Conservation (phyloP, 1,140 invertebrate genomes). For the Hetaerina americana region DNA sequence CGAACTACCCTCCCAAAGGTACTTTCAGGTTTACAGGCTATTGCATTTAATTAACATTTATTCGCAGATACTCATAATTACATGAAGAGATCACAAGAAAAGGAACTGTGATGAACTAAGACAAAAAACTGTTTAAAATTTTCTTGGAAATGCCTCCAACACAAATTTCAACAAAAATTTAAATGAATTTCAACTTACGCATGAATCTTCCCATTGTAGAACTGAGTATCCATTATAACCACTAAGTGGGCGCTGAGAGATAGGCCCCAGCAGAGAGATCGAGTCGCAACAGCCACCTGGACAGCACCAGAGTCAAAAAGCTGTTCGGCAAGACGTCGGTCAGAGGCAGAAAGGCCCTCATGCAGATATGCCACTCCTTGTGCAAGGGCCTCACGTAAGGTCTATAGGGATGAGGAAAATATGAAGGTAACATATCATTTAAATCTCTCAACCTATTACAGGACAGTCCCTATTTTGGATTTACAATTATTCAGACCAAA, state of each 20-base stretch:
- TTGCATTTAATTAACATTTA: too few species aligned
- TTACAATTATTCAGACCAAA: background rate
- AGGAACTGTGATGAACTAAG: background rate
- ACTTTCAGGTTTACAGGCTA: too few species aligned
- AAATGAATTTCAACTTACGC: conserved; percentile 24
- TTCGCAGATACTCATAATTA: background rate
- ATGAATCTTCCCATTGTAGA: conserved; percentile 83
- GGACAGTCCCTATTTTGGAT: conserved; percentile 7
- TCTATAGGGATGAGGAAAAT: conserved; percentile 30
- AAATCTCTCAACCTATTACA: too few species aligned
- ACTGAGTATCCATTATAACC: conserved; percentile 95
- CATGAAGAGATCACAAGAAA: background rate
- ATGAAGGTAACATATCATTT: conserved; percentile 9
- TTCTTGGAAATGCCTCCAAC: background rate
- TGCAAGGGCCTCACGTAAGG: conserved; percentile 68
- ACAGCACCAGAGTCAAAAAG: conserved; percentile 87
- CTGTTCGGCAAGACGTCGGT: conserved; percentile 81
- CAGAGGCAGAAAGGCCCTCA: conserved; percentile 74
- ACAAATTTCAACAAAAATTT: background rate
- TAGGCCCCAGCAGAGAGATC: conserved; percentile 85
- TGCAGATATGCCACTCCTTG: conserved; percentile 97
- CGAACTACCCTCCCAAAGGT: too few species aligned
- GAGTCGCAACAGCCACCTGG: conserved; percentile 84
- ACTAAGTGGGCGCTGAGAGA: conserved; percentile 82
- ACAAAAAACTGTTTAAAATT: background rate